Base-by-base conservation (phyloP, 1,140 invertebrate species). In the Patella vulgata region DNA sequence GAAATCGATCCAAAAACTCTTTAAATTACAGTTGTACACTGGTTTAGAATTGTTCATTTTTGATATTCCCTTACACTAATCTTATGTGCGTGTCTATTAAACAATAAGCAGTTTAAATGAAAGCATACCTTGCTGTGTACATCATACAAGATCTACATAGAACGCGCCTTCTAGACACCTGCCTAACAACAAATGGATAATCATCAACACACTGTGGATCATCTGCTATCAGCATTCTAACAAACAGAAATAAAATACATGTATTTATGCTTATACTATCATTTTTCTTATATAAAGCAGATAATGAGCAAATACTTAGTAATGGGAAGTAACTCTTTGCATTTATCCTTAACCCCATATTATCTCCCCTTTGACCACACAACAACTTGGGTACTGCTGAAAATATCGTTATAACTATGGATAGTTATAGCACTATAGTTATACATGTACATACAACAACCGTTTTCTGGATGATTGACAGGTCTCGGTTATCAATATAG, bases 171-270 rank as follows among this genome's bases (percentile, higher is more conserved):
- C 65, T 51, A 3, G 40, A 33, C 17, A 56, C 60, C 59, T 68
- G 70, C 21, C 53, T 59, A n/a, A 68, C 43, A 27, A 79, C 59
- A 30, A 56, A 63, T 1, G 79, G 79, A 66, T 81, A 81, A 12
- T 69, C 59, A 23, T 53, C 43, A 14, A 74, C 40, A 47, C 73
- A 66, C 51, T 71, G 67, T 12, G 66, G 59, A 52, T 81, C 78
- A 17, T 79, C 71, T 19, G 57, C 42, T 27, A 69, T 68, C 11
- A 77, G 39, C 50, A 80, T 57, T 46, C 78, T 80, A 59, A n/a
- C 59, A 65, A 14, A 62, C 33, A 42, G 48, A 1, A 57, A 47
- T 17, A 48, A 27, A 27, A 36, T 8, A 14, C 33, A 36, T 36
- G 5, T 14, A 36, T n/a, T n/a, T n/a, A n/a, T n/a, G n/a, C n/a